Evolutionary conservation across 2,888 invertebrate species (phyloP), one percentile per base, ranked within the genome.

Genomic region (Myopa testacea): DNA sequence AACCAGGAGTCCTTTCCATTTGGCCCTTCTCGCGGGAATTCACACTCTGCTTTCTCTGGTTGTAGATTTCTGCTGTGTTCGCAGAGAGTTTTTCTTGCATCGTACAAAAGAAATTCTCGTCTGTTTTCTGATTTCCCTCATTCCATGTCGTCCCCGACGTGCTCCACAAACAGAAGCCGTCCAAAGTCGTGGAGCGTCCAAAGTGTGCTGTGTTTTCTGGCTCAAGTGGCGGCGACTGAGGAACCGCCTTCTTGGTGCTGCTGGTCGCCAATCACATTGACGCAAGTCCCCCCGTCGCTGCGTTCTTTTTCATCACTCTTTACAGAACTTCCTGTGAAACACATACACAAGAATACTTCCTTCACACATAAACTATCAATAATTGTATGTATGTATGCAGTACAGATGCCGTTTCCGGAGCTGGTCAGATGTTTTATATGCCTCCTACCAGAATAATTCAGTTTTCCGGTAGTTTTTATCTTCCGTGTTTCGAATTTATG

Each of bases 231-330:
- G 55, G 52, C 52, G n/a, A 38, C 10, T 68, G 75, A 78, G 78
- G 82, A 81, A 80, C 82, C 82, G 81, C 82, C 82, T 81, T 82
- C 82, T 81, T 79, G 79, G 76, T 58, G 77, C 78, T 62, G 37
- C 77, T 78, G 79, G 78, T 81, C 81, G 78, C 82, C 82, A 81
- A 82, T 82, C 82, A 80, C 81, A 81, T 81, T 79, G 81, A 80
- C 81, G 81, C 79, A 50, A 82, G 78, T 81, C 26, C 26, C 26
- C 26, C 26, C 67, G 72, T 67, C 79, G 78, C 75, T 37, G 12
- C 19, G 8, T 38, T 67, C n/a, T 52, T 74, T 52, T 34, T 60
- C 38, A 19, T 6, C n/a, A n/a, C 19, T 62, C n/a, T 34, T 62
- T 50, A 50, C 50, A 3, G n/a, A 4, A 1, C 55, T 55, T n/a